Conservation (phyloP, 1,140 invertebrate species). For the Asbolus verrucosus region DNA sequence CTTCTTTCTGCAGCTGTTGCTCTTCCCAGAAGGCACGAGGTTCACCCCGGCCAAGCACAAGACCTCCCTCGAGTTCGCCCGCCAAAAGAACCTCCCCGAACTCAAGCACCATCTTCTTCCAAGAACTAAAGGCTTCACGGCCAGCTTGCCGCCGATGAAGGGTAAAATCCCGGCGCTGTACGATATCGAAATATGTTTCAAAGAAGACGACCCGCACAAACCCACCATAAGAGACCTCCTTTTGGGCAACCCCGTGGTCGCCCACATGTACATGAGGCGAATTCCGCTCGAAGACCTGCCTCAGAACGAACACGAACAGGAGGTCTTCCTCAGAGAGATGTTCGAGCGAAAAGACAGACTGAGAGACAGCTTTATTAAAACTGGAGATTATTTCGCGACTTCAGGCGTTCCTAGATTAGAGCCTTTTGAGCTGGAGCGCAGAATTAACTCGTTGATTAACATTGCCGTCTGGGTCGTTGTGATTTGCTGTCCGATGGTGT, state of each 20-base stretch:
- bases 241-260: constrained; percentile 79
- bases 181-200: constrained; percentile 86
- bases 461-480: constrained; percentile 77
- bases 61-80: constrained; percentile 88
- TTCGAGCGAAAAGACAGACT: constrained; percentile 87
- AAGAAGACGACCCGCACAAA: constrained; percentile 71
- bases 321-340: constrained; percentile 84
- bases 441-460: constrained; percentile 79
- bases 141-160: constrained; percentile 78
- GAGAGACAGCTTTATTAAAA: constrained; percentile 83
- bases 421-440: constrained; percentile 68
- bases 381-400: constrained; percentile 84
- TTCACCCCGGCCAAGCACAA: constrained; percentile 90
- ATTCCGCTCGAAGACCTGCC: constrained; percentile 87
- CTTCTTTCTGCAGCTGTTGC: constrained; percentile 75
- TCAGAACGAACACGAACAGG: constrained; percentile 79
- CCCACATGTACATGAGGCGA: constrained; percentile 84
- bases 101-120: constrained; percentile 93
- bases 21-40: constrained; percentile 96
- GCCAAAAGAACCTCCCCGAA: constrained; percentile 84
- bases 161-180: constrained; percentile 87
- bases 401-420: constrained; percentile 76
- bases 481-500: constrained; percentile 78
- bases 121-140: constrained; percentile 91
- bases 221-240: constrained; percentile 87